These are phyloP conservation scores for Popillia japonica DNA, from an alignment of 1,140 invertebrate species.

Conservation along the genomic window DNA sequence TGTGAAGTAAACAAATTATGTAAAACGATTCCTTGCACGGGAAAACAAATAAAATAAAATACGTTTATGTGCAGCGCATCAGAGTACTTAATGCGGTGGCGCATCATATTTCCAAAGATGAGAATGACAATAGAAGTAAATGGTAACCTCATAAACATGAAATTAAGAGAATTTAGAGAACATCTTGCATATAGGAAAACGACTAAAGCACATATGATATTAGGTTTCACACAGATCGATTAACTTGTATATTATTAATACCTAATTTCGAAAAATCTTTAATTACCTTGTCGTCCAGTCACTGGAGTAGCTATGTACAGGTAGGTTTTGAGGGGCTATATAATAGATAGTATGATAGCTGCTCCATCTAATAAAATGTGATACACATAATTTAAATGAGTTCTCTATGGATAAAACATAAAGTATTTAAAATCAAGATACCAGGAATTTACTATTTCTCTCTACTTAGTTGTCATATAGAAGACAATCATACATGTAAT, in stretches of 20 bases:
- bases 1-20: slow-evolving; percentile 24
- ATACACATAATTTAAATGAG: no score
- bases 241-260: neutral
- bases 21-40: slow-evolving; percentile 24
- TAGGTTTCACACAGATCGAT: neutral
- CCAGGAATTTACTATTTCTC: no score
- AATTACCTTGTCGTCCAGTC: no score
- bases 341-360: no score
- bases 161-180: neutral
- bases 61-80: neutral
- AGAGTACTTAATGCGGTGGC: neutral
- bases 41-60: slow-evolving; percentile 4
- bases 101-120: slow-evolving; percentile 5
- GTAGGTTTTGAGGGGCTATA: no score
- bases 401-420: no score
- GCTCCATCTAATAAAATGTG: no score
- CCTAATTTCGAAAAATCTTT: no score
- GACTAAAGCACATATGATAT: neutral
- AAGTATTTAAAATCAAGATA: no score
- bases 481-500: no score
- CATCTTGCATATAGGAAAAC: slow-evolving; percentile 12
- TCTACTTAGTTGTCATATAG: no score
- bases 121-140: neutral
- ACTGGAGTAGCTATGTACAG: no score
- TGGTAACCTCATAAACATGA: slow-evolving; percentile 13